phyloP scores from a whole-genome alignment of 2,113 vertebrate genomes.

The Nansenia antarctica region DNA sequence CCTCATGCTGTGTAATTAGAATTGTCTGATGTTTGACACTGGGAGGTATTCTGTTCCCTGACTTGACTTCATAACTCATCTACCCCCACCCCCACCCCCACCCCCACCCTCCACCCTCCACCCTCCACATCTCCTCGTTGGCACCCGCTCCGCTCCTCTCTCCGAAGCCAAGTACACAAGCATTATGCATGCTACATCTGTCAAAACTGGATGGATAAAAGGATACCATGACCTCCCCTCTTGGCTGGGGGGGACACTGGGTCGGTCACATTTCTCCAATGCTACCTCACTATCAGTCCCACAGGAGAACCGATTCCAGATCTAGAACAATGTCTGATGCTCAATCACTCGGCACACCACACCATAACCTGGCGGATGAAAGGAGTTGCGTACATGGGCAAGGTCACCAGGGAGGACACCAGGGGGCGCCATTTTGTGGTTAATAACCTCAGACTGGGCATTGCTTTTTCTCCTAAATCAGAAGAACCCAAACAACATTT shows the following conservation, averaged over 20 bases:
- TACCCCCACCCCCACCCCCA: conserved; percentile 2
- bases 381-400: background rate
- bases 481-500: background rate
- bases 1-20: conserved; percentile 36
- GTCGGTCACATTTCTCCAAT: conserved; percentile 21
- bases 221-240: conserved; percentile 8
- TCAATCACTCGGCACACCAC: background rate
- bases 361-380: background rate
- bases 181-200: conserved; percentile 24
- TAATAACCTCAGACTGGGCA: conserved; percentile 19
- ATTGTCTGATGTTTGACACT: conserved; percentile 19
- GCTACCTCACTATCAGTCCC: background rate
- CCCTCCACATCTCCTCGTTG: background rate
- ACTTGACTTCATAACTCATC: conserved; percentile 3
- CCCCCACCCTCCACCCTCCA: conserved; percentile 8
- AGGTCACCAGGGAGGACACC: background rate
- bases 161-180: background rate
- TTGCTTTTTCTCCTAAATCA: conserved; percentile 34
- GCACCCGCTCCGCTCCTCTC: background rate
- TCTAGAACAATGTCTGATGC: background rate
- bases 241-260: no score
- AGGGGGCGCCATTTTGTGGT: background rate
- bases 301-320: background rate
- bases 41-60: conserved; percentile 26
- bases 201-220: conserved; percentile 20